Base-by-base conservation (phyloP, 2,888 invertebrate genomes). In the Diloba caeruleocephala region DNA sequence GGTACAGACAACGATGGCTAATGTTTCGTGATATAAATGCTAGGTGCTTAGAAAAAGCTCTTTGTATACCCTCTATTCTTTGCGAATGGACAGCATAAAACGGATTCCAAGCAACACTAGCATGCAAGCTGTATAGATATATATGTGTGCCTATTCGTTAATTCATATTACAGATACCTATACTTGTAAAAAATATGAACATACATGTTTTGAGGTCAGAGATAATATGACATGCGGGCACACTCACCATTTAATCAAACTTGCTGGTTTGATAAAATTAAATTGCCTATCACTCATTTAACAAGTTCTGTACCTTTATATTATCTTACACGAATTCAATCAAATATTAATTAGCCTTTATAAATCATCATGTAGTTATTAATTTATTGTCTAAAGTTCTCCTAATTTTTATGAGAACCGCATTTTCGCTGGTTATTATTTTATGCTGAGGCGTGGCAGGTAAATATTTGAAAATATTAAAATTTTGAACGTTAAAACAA, bases 401-500 rank as follows among this genome's bases (percentile, higher is more conserved):
- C 9, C 9, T 28, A 12, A 25, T 34, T 38, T 43, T 8, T 46
- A 36, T 31, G 7, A 29, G 13, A 28, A 17, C 29, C 0, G n/a
- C 4, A n/a, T 17, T 45, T 26, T 29, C 7, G 32, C 1, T 10
- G 4, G 41, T 32, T 38, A 36, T n/a, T n/a, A 42, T 32, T 39
- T 33, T 1, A 7, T n/a, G n/a, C n/a, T 8, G 12, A 5, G 43
- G 0, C 2, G 15, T 39, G 41, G 5, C 8, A 15, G 29, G 19
- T 5, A 38, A 46, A 41, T 39, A 15, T 36, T 34, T 28, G 12
- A 3, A 28, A 43, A 33, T 14, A 31, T 44, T 26, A 15, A 37
- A 50, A 41, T 32, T 63, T 51, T 12, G n/a, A 13, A 21, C 2
- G 45, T 25, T 32, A 9, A 19, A 56, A 38, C 6, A 29, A 29